Base-by-base conservation (phyloP, 2,888 invertebrate genomes). In the Heliconius hortense region DNA sequence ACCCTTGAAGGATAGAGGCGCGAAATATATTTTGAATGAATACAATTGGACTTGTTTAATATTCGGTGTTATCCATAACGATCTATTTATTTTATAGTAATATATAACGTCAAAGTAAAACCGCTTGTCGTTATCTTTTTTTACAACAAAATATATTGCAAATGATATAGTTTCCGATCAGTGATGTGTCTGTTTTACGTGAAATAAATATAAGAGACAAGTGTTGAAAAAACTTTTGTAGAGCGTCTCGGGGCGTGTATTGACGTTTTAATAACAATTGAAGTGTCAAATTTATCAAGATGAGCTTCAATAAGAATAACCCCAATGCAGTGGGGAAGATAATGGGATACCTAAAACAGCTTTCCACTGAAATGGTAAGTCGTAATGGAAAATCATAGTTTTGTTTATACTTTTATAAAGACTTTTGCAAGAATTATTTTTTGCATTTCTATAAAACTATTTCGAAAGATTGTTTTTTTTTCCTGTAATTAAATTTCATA, bases 251-350 rank as follows among this genome's bases (percentile, higher is more conserved):
- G 91, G 89, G 80, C 84, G 81, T 83, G 84, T 84, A 83, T 75
- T 81, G 24, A 60, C 87, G 89, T 88, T 92, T 91, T 84, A 91
- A 92, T 91, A 83, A 77, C 82, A 76, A 74, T 59, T 63, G 43
- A 68, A 67, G 73, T 81, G 77, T 82, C 79, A 78, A 84, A 80
- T 78, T 78, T 76, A 81, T 83, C 88, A 93, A 90, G 86, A 94
- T 94, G 94, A 94, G 94, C 84, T 94, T 94, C 85, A 94, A 94
- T 84, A 94, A 93, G 87, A 92, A 94, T 81, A 94, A 93, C 84
- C 92, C 94, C 83, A 93, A 93, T 82, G 87, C 94, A 60, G 84
- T 94, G 91, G 94, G 91, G 89, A 94, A 94, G 84, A 88, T 94
- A 80, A 92, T 94, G 93, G 94, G 89, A 81, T 93, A 92, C 83